Conservation (phyloP, 2,888 invertebrate species). For the Sepioteuthis lessoniana region DNA sequence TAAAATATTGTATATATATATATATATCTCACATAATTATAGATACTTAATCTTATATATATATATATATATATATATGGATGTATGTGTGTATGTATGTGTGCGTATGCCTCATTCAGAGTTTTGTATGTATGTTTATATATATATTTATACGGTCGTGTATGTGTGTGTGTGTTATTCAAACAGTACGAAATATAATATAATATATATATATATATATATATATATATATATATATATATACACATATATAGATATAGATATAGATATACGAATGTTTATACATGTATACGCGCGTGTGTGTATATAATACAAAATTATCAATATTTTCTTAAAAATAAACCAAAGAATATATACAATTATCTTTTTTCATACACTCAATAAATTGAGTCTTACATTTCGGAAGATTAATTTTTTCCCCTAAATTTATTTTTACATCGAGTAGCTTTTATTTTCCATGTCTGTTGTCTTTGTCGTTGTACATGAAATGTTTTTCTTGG, state of each 20-base stretch:
- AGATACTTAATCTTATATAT: not conserved
- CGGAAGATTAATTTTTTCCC: not conserved
- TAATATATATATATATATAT: not conserved
- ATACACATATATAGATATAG: not conserved
- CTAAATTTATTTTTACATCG: not conserved
- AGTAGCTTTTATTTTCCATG: not conserved
- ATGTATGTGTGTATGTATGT: not conserved
- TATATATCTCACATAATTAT: too few relatives aligned
- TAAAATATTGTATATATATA: too few relatives aligned
- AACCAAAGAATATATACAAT: not conserved
- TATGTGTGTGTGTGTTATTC: too few relatives aligned
- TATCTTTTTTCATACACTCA: conserved; percentile 4
- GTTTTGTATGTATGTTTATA: not conserved
- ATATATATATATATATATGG: not conserved
- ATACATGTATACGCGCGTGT: not conserved
- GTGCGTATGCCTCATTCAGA: accelerated
- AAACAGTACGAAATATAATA: too few relatives aligned
- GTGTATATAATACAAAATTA: not conserved
- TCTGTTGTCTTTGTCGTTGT: not conserved
- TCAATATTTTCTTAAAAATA: not conserved
- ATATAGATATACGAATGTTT: not conserved
- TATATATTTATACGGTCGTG: too few relatives aligned
- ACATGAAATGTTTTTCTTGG: not conserved
- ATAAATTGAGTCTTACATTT: conserved; percentile 33
- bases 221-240: not conserved